Evolutionary conservation across 2,113 vertebrate species (phyloP), one percentile per base, ranked within the genome.

Genomic region (Peromyscus maniculatus): DNA sequence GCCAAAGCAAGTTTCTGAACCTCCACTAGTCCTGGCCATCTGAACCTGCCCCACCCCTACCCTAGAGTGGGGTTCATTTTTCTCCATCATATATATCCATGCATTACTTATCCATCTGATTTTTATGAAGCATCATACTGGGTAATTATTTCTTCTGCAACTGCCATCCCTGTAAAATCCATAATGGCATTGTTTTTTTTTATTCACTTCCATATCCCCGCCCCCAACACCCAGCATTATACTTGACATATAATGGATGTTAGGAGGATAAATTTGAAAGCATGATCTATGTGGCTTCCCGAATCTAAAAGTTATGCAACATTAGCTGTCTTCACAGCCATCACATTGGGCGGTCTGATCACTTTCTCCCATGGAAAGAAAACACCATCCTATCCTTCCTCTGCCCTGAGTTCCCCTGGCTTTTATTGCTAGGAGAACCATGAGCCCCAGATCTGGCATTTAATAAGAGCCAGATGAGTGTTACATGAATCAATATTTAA

Each of bases 141-240:
- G 33, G 17, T 62, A 72, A 91, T 89, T 82, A 87, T 91, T 36
- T 93, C 57, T 96, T 91, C 46, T 77, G 10, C 19, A 79, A 89
- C 36, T 87, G 11, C 24, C 43, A 93, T 89, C 39, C 59, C 52
- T 77, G 36, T 43, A 52, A 64, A 64, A 93, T 91, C 28, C 21
- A 78, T 46, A 90, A 87, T 67, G 57, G 7, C 22, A 36, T 52
- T 82, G 17, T 49, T 69, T 71, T 52, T 52, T 24, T 12, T 66
- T 89, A 49, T 59, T 91, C 26, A 64, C 7, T 5, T 22, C 2
- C 52, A 33, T 66, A 55, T 75, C 4, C 6, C 36, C 39, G 3
- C 39, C 59, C 9, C 57, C 36, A 95, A 62, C 16, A 86, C 22
- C 36, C 59, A 74, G 31, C 59, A 71, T 52, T 71, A 46, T 75